Base-by-base conservation (phyloP, 1,140 invertebrate species). In the Achroia grisella region DNA sequence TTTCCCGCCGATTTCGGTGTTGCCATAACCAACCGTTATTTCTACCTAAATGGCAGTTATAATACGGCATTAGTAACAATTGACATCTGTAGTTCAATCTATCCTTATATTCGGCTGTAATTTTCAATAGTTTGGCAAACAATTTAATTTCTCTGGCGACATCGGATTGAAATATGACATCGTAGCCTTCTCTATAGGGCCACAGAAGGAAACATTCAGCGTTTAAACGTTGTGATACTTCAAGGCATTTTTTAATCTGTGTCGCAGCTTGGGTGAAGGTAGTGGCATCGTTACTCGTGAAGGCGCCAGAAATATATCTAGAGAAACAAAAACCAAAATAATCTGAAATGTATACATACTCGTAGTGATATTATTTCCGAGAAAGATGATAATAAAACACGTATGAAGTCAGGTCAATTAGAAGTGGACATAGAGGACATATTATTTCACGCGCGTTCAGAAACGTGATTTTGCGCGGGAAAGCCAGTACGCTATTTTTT, bases 221-320 rank as follows among this genome's bases (percentile, higher is more conserved):
- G 46, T 87, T 89, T 1, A 92, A 59, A 55, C 87, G 88, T 32
- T 89, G 87, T 6, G 90, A 88, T n/a, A 90, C 74, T 56, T 92
- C 90, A 32, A 92, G 63, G 17, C 89, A 89, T 63, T 89, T 89
- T 70, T 91, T 91, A 13, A 90, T 87, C 62, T 91, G 90, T 10
- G 89, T 87, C 10, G 87, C 89, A 1, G 89, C 90, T 56, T 86
- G 89, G 2, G 88, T 87, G 52, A 90, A 86, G 0, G 89, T 87
- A 43, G 87, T 73, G 0, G 89, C 87, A 54, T 91, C 89, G 39
- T 87, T 86, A 54, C 86, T 91, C 13, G 90, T 90, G 9, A 81
- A 80, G 0, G 90, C 90, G 17, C 91, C 90, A 52, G 88, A 87
- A 52, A 86, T 81, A 62, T 90, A 91, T 51, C 89, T 90, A 52